Base-by-base conservation (phyloP, 2,797 vertebrate species). In the Coilia nasus region DNA sequence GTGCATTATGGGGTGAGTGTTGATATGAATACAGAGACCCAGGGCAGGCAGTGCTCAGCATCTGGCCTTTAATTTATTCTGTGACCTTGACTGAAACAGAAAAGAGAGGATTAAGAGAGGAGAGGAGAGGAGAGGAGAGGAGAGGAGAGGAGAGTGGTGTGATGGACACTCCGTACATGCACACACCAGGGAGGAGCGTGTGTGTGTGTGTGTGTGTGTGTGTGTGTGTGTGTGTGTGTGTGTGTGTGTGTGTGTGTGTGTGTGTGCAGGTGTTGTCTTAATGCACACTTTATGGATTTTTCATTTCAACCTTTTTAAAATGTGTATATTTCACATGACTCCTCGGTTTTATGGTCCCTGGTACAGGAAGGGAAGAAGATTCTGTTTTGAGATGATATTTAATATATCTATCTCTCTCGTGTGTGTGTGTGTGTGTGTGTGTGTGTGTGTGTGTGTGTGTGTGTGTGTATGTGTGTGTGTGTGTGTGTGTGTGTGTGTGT, bases 71-170 rank as follows among this genome's bases (percentile, higher is more conserved):
- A 41, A 78, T 86, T 5, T 31, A 47, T 41, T 14, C 62, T 46
- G 28, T 86, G 75, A 46, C 59, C 82, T 81, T 86, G 82, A 83
- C 54, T 81, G 67, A 78, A 78, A 78, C 17, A 19, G 35, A 44
- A 31, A 78, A 78, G 67, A 56, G 59, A 23, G 11, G 17, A 59
- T 57, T 57, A 15, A 15, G 44, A 28, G 41, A 57, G 41, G 15
- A 84, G 23, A 56, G 3, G 1, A 19, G 71, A 59, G 3, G 7
- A 62, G 28, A 56, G 82, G 17, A 2, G 64, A 25, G 56, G 41
- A 31, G 67, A 1, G 4, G 31, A 64, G 23, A 9, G 4, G 2
- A 81, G 1, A 14, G 5, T 47, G 11, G 17, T 17, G 21, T 25
- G n/a, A 56, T 35, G 64, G 17, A n/a, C 64, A 19, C 46, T 14